Evolutionary conservation across 1,140 invertebrate genomes (phyloP).

Genomic region (Aplysia californica): DNA sequence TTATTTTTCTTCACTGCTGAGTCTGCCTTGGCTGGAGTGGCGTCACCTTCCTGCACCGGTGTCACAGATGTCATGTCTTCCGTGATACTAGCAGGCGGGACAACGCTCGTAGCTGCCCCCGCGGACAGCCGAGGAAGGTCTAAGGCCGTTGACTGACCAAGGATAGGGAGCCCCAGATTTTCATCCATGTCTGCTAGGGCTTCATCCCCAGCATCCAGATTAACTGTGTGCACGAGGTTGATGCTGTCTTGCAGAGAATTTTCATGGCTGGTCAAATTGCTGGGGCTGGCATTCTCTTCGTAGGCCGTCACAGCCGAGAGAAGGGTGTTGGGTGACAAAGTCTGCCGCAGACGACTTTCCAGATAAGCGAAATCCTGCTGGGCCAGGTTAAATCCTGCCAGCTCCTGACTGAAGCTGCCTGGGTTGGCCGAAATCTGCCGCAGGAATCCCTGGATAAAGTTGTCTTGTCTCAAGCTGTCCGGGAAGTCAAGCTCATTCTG

Average conservation of each 20-base stretch:
- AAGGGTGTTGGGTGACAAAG: conserved; percentile 7
- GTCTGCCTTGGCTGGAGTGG: background rate
- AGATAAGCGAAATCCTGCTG: conserved; percentile 23
- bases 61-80: no score
- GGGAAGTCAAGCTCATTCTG: no score
- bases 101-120: no score
- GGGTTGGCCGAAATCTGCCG: background rate
- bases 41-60: background rate
- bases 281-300: background rate
- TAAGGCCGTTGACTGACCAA: no score
- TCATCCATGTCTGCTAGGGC: no score
- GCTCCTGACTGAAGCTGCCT: conserved; percentile 8
- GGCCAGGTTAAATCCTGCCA: conserved; percentile 17
- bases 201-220: conserved; percentile 18
- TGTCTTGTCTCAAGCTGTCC: conserved; percentile 5
- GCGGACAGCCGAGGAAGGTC: no score
- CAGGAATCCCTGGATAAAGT: conserved; percentile 4
- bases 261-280: background rate
- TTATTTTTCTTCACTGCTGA: no score
- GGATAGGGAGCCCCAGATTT: background rate
- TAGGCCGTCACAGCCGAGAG: conserved; percentile 5
- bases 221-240: conserved; percentile 20
- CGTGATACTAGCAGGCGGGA: no score
- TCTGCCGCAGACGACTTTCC: conserved; percentile 12
- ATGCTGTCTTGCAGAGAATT: conserved; percentile 16